Evolutionary conservation across 2,888 invertebrate species (phyloP), one percentile per base, ranked within the genome.

Genomic region (Ennomos erosarius): DNA sequence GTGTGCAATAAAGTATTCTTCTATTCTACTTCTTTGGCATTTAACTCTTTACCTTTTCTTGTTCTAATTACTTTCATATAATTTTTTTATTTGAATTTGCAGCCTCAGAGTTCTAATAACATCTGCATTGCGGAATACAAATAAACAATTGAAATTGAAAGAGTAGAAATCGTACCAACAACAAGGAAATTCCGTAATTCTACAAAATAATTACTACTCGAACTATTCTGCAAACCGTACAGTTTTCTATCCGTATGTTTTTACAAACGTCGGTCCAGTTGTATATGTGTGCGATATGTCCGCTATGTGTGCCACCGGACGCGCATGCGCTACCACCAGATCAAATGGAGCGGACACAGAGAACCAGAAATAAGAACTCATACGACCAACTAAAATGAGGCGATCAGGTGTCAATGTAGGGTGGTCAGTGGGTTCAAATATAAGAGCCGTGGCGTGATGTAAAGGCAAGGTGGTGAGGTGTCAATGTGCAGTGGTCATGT

Each of bases 271-370:
- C 56, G 89, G 82, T 88, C 90, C 79, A 88, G 83, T 89, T 88
- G 84, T 59, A 55, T 69, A 67, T 65, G 67, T 75, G 91, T 91
- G 92, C 90, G 82, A 90, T 92, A 91, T 90, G 91, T 83, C 66
- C 71, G 88, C 85, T 89, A 91, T 91, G 87, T 90, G 77, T 88
- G 91, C 82, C 86, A 84, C 86, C 91, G 91, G 91, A 91, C 88
- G 86, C 84, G 78, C 81, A 76, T 76, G 78, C 80, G 74, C 74
- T 67, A 70, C 81, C 76, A 76, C 76, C 74, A 67, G 76, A 80
- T 84, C 88, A 90, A 91, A 90, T 90, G 87, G 90, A 90, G 84
- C 92, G 90, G 89, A 90, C 86, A 85, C 84, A 73, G 71, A 69
- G 66, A 78, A 72, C 82, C 69, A 75, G 73, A 74, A 71, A 58